Evolutionary conservation across 2,888 invertebrate species (phyloP).

Genomic region (Hoplodrina ambigua): DNA sequence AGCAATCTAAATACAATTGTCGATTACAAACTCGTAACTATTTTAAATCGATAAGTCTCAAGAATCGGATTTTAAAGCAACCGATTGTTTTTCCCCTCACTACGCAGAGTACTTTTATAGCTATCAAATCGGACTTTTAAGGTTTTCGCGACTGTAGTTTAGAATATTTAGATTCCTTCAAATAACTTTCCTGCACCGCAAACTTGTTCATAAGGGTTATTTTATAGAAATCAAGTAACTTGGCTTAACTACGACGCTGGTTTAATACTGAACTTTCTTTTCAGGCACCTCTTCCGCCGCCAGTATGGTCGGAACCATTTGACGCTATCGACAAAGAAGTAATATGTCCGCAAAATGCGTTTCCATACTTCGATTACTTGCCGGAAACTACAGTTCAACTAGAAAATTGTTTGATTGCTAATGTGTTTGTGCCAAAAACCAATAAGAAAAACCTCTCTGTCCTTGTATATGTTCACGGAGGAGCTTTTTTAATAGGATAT

Average conservation of each 20-base stretch:
- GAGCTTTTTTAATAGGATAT: slow-evolving; percentile 65
- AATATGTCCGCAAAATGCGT: slow-evolving; percentile 66
- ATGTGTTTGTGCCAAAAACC: slow-evolving; percentile 79
- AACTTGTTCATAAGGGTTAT: no score
- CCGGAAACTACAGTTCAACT: slow-evolving; percentile 37
- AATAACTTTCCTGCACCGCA: no score
- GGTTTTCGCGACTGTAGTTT: no score
- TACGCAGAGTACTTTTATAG: no score
- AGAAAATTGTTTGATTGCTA: slow-evolving; percentile 81
- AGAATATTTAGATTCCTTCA: no score
- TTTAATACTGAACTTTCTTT: slow-evolving; percentile 29
- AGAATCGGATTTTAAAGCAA: no score
- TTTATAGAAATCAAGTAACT: neutral
- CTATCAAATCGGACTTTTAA: no score
- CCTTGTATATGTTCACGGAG: slow-evolving; percentile 71
- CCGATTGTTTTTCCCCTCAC: no score
- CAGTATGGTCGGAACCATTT: slow-evolving; percentile 65
- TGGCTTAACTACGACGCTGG: neutral
- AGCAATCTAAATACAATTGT: no score
- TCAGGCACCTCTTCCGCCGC: slow-evolving; percentile 72
- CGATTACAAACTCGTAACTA: no score
- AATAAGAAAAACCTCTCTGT: slow-evolving; percentile 67
- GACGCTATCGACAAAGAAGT: slow-evolving; percentile 68
- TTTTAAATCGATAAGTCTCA: no score
- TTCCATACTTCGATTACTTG: neutral